These are phyloP conservation scores for Oxygymnocypris stewartii DNA, from an alignment of 2,113 vertebrate genomes.

Conservation along the genomic window DNA sequence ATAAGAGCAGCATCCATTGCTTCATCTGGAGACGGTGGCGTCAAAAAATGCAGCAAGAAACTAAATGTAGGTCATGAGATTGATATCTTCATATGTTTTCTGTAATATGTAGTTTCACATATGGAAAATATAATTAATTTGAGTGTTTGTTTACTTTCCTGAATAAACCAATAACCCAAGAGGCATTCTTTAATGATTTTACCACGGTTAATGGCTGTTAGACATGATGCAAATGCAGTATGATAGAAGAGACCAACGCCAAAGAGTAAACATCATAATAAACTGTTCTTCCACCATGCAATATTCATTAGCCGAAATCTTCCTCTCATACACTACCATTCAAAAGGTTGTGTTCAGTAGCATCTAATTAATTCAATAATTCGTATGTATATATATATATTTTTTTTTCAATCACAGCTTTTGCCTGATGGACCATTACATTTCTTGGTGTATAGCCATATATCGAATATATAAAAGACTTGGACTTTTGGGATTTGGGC, in stretches of 20 bases:
- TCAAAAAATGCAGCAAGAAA: not conserved
- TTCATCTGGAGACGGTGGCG: not conserved
- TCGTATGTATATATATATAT: not conserved
- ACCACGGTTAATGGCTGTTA: not conserved
- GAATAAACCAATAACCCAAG: not conserved
- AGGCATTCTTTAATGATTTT: not conserved
- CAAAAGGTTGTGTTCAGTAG: not conserved
- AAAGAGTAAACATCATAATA: not conserved
- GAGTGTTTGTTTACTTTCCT: not conserved
- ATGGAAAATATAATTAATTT: not conserved
- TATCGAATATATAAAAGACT: not conserved
- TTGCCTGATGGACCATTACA: not conserved
- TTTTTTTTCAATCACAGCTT: not conserved
- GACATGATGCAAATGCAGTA: not conserved
- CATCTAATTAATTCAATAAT: too few species aligned
- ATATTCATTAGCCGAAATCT: not conserved
- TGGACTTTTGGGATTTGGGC: not conserved
- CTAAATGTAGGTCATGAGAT: not conserved
- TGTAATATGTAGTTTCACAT: not conserved
- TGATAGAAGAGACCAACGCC: not conserved
- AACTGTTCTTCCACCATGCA: not conserved
- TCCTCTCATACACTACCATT: not conserved
- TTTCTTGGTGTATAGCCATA: not conserved
- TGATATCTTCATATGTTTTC: not conserved
- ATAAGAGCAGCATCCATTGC: not conserved